A percentile compares a stretch with the other conserved stretches of the same genome.
phyloP scores from a whole-genome alignment of 2,797 vertebrate genomes.

The Dallia pectoralis region DNA sequence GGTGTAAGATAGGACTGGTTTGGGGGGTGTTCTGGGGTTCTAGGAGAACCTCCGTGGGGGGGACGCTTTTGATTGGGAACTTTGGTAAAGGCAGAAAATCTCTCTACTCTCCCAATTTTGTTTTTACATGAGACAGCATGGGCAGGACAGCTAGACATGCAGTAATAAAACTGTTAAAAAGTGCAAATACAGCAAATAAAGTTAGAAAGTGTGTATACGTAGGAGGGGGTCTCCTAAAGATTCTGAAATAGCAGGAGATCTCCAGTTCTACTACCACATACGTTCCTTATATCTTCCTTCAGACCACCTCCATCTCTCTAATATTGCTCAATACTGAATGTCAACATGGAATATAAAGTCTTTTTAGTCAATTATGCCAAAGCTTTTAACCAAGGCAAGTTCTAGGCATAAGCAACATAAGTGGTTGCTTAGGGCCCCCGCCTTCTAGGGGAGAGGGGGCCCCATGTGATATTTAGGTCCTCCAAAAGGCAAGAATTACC shows the following conservation, averaged over 20 bases:
- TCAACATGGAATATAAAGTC: no score
- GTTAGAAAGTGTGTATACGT: background rate
- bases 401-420: no score
- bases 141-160: background rate
- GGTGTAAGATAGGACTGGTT: constrained; percentile 17
- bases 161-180: background rate
- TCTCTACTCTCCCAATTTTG: constrained; percentile 8
- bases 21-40: constrained; percentile 53
- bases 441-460: no score
- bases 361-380: constrained; percentile 18
- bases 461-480: no score
- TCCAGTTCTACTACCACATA: constrained; percentile 39
- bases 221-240: constrained; percentile 3
- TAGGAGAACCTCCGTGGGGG: constrained; percentile 51
- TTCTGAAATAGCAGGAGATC: constrained; percentile 14
- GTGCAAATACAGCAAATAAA: background rate
- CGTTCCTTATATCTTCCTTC: constrained; percentile 2
- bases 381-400: no score
- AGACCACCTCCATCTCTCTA: background rate
- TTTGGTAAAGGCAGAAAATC: background rate
- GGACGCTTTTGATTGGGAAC: constrained; percentile 56
- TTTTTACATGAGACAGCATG: constrained; percentile 27
- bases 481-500: no score
- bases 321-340: no score
- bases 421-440: no score